A percentile compares a stretch with the other conserved stretches of the same genome.
These are phyloP conservation scores for Bombylius major DNA, from an alignment of 2,888 invertebrate genomes.

Conservation along the genomic window DNA sequence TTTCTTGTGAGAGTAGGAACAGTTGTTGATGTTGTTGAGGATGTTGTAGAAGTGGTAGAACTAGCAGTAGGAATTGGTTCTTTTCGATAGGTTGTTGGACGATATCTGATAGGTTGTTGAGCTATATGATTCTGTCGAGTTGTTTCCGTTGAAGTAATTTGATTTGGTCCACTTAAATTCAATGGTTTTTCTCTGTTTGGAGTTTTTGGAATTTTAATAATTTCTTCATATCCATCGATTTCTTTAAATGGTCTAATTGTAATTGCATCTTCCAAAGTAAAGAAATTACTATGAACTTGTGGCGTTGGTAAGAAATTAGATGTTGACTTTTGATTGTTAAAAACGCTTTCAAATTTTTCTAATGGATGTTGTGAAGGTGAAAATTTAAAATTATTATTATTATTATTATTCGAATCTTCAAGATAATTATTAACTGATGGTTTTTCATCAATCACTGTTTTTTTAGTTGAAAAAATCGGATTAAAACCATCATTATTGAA, in stretches of 20 bases:
- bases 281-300: not conserved
- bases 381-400: too few relatives aligned
- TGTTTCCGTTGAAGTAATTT: not conserved
- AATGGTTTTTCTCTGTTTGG: not conserved
- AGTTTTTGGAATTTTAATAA: not conserved
- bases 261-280: not conserved
- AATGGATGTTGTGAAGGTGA: not conserved
- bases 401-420: too few relatives aligned
- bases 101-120: not conserved
- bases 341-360: not conserved
- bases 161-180: not conserved
- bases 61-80: not conserved
- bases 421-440: too few relatives aligned
- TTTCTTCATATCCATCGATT: not conserved
- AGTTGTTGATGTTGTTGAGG: not conserved
- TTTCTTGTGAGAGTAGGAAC: too few relatives aligned
- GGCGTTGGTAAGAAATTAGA: not conserved
- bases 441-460: too few relatives aligned
- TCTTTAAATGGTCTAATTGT: not conserved
- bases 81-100: not conserved
- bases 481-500: too few relatives aligned
- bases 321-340: not conserved
- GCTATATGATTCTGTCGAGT: not conserved
- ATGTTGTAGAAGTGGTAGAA: not conserved
- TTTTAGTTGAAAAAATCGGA: too few relatives aligned